A percentile compares a stretch with the other conserved stretches of the same genome.
Conservation (phyloP, 2,797 vertebrate genomes). For the Chrosomus eos region DNA sequence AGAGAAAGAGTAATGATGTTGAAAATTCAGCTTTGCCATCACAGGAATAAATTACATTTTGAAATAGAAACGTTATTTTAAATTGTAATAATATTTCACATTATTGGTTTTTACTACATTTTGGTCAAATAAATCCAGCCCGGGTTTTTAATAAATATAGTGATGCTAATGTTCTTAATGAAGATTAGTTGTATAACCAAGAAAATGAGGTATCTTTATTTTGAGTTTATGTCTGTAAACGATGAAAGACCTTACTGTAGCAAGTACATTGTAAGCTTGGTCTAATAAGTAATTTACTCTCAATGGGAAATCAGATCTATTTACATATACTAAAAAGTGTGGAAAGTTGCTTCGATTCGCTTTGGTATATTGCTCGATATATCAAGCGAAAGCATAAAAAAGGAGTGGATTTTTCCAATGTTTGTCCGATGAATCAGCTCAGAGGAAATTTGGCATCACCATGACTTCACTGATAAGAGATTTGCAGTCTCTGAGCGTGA, state of each 20-base stretch:
- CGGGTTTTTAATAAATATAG: background rate
- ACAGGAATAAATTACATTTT: background rate
- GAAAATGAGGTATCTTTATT: background rate
- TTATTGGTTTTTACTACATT: background rate
- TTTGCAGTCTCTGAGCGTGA: slow-evolving; percentile 47
- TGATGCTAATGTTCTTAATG: background rate
- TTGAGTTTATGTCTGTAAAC: background rate
- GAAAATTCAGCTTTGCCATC: background rate
- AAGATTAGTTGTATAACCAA: background rate
- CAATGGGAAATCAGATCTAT: background rate
- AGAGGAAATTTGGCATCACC: background rate
- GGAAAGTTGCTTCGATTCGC: background rate
- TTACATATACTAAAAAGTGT: background rate
- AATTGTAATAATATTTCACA: too few species aligned
- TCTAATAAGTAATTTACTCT: background rate
- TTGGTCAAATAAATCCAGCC: background rate
- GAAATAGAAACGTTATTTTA: background rate
- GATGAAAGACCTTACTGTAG: background rate
- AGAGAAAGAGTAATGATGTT: background rate
- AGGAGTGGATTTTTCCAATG: slow-evolving; percentile 8
- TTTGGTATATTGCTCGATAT: background rate
- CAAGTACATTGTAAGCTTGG: too few species aligned
- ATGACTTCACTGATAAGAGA: slow-evolving; percentile 33
- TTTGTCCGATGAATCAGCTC: background rate
- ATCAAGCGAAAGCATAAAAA: background rate